These are phyloP conservation scores for Creontiades dilutus DNA, from an alignment of 2,888 invertebrate species.

Conservation along the genomic window DNA sequence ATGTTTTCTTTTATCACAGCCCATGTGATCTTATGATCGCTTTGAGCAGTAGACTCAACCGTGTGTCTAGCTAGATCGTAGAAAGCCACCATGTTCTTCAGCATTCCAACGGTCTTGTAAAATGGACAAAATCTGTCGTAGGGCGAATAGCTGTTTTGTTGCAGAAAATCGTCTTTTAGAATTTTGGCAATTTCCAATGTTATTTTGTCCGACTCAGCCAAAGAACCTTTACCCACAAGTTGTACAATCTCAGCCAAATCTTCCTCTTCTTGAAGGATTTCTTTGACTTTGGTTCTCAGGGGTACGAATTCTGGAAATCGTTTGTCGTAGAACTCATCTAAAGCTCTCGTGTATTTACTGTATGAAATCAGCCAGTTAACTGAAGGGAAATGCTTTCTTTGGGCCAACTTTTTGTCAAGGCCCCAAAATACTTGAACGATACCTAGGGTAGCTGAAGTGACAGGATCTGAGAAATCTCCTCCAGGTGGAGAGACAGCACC, in stretches of 20 bases:
- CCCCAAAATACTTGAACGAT: slow-evolving; percentile 99
- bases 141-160: slow-evolving; percentile 97
- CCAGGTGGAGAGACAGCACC: slow-evolving; percentile 99
- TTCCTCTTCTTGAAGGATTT: slow-evolving; percentile 98
- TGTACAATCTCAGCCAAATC: slow-evolving; percentile 99
- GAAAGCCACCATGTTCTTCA: slow-evolving; percentile 98
- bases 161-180: slow-evolving; percentile 99
- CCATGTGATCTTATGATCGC: slow-evolving; percentile 99
- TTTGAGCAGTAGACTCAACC: slow-evolving; percentile 98
- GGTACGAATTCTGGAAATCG: slow-evolving; percentile 98
- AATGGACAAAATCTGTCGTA: slow-evolving; percentile 99
- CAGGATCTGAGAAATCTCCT: slow-evolving; percentile 99
- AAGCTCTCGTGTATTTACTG: slow-evolving; percentile 98
- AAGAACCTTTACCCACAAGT: slow-evolving; percentile 98
- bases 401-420: slow-evolving; percentile 98
- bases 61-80: slow-evolving; percentile 99
- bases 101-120: slow-evolving; percentile 99
- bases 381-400: slow-evolving; percentile 99
- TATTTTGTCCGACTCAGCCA: slow-evolving; percentile 99
- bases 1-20: slow-evolving; percentile 97
- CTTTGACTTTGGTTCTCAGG: slow-evolving; percentile 95
- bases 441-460: slow-evolving; percentile 99
- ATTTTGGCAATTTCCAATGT: slow-evolving; percentile 99
- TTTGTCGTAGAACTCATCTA: slow-evolving; percentile 99
- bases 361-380: slow-evolving; percentile 99